Conservation (phyloP, 2,888 invertebrate genomes). For the Scaptomyza caliginosa region DNA sequence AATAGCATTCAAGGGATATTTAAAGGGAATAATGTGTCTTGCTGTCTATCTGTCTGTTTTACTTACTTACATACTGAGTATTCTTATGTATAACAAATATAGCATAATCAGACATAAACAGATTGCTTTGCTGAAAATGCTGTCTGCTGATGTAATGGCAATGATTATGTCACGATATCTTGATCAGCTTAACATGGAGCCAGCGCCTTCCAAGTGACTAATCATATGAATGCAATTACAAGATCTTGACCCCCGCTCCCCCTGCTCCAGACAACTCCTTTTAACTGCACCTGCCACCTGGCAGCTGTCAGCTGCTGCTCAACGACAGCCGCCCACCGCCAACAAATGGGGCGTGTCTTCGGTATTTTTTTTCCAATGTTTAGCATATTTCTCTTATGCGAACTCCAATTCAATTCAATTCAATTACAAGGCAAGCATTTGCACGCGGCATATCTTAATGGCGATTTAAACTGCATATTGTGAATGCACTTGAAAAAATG, state of each 20-base stretch:
- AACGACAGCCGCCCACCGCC: slow-evolving; percentile 31
- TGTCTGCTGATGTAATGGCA: slow-evolving; percentile 68
- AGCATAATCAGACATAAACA: slow-evolving; percentile 44
- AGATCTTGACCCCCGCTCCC: not conserved
- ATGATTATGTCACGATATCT: slow-evolving; percentile 69
- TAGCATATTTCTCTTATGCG: slow-evolving; percentile 63
- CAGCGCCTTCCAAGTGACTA: slow-evolving; percentile 40
- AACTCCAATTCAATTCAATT: slow-evolving; percentile 41
- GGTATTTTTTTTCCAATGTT: slow-evolving; percentile 28
- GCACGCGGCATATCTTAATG: slow-evolving; percentile 46
- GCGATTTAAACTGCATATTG: slow-evolving; percentile 21
- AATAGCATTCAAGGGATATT: not conserved
- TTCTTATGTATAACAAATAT: not conserved
- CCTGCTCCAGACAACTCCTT: not conserved
- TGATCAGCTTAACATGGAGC: slow-evolving; percentile 52
- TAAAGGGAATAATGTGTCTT: not conserved
- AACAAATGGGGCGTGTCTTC: slow-evolving; percentile 36
- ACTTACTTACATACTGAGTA: not conserved
- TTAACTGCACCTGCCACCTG: slow-evolving; percentile 57
- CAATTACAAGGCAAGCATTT: slow-evolving; percentile 61
- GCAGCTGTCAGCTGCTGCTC: slow-evolving; percentile 41
- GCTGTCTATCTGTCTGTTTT: not conserved
- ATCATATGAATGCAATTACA: slow-evolving; percentile 35
- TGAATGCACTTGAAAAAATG: not conserved
- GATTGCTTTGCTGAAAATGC: slow-evolving; percentile 26